Percentiles rank a stretch among this genome's conserved stretches.
Evolutionary conservation across 2,113 vertebrate genomes (phyloP).

Genomic region (Ondatra zibethicus): DNA sequence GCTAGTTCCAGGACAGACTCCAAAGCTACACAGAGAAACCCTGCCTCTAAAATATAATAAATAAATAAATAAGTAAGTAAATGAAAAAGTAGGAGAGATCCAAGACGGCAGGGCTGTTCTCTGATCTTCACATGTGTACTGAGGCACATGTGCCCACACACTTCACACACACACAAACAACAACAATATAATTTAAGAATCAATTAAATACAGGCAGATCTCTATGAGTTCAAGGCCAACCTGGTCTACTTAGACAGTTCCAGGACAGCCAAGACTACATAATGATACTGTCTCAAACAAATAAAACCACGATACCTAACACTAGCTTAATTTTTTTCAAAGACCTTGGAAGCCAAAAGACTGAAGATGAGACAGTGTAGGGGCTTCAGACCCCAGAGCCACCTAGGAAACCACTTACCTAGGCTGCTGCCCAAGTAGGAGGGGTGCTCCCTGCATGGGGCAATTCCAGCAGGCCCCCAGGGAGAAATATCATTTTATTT

Average conservation of each 20-base stretch:
- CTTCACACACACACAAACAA: background rate
- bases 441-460: background rate
- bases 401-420: background rate
- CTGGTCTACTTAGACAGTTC: background rate
- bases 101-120: background rate
- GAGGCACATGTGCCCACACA: background rate
- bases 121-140: background rate
- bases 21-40: too few species aligned
- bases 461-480: background rate
- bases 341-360: background rate
- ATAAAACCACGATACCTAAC: background rate
- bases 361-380: background rate
- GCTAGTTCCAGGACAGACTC: too few species aligned
- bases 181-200: background rate
- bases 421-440: background rate
- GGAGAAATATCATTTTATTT: background rate
- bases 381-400: background rate
- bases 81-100: background rate
- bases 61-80: too few species aligned
- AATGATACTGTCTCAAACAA: background rate
- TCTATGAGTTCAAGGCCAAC: background rate
- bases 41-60: too few species aligned
- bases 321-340: background rate
- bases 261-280: background rate
- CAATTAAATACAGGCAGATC: background rate